phyloP scores from a whole-genome alignment of 2,113 vertebrate species.

The Crotalus viridis region DNA sequence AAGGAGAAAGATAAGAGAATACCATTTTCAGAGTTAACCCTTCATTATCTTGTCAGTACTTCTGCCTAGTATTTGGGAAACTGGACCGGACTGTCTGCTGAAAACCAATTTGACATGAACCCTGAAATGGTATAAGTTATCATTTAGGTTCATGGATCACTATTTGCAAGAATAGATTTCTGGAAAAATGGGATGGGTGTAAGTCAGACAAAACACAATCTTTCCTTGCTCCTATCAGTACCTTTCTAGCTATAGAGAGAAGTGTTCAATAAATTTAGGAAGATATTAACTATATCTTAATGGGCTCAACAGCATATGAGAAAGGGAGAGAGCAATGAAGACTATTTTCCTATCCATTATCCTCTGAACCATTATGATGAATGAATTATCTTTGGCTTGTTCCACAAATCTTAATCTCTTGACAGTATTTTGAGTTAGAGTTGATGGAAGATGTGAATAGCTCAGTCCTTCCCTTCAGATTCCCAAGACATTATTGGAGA shows the following conservation, averaged over 20 bases:
- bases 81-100: background rate
- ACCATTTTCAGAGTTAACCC: background rate
- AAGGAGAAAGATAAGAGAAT: background rate
- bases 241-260: background rate
- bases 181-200: background rate
- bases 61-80: background rate
- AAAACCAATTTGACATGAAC: background rate
- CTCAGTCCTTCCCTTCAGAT: background rate
- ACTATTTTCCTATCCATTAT: background rate
- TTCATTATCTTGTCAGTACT: background rate
- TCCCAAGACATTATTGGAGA: background rate
- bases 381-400: background rate
- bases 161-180: background rate
- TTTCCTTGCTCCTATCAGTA: background rate
- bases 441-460: background rate
- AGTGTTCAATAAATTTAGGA: background rate
- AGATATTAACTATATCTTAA: background rate
- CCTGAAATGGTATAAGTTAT: background rate
- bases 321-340: background rate
- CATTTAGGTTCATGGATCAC: background rate
- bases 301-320: background rate
- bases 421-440: background rate
- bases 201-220: background rate
- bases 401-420: background rate
- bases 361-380: background rate